Evolutionary conservation across 2,113 vertebrate genomes (phyloP).

Genomic region (Gracilinanus agilis): DNA sequence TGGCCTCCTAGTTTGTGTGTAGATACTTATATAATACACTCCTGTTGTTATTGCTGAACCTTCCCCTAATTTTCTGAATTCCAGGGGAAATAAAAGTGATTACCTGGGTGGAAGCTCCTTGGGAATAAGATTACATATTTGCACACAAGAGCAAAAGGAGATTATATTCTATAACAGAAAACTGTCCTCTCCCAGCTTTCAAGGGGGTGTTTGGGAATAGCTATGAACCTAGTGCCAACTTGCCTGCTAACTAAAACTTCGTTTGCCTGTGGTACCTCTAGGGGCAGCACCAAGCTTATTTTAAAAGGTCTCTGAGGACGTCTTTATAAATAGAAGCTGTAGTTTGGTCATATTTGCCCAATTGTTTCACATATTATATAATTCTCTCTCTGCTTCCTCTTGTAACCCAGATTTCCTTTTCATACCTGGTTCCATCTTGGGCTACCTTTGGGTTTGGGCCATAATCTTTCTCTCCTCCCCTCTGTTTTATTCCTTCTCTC

Average conservation of each 20-base stretch:
- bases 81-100: not conserved
- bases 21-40: not conserved
- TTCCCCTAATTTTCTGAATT: not conserved
- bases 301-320: not conserved
- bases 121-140: not conserved
- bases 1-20: not conserved
- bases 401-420: not conserved
- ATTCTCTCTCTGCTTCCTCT: not conserved
- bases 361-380: not conserved
- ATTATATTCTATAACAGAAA: not conserved
- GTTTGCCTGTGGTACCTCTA: not conserved
- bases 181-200: not conserved
- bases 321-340: not conserved
- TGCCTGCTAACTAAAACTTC: not conserved
- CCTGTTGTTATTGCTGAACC: not conserved
- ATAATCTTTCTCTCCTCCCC: too few relatives aligned
- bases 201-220: not conserved
- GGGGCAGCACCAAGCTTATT: not conserved
- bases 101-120: not conserved
- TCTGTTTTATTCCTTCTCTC: too few relatives aligned
- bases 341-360: not conserved
- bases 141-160: not conserved
- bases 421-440: not conserved
- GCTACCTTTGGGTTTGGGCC: conserved; percentile 3
- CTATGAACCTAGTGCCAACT: not conserved